A percentile compares a stretch with the other conserved stretches of the same genome.
These are phyloP conservation scores for Anthonomus grandis DNA, from an alignment of 1,140 invertebrate species.

Conservation along the genomic window DNA sequence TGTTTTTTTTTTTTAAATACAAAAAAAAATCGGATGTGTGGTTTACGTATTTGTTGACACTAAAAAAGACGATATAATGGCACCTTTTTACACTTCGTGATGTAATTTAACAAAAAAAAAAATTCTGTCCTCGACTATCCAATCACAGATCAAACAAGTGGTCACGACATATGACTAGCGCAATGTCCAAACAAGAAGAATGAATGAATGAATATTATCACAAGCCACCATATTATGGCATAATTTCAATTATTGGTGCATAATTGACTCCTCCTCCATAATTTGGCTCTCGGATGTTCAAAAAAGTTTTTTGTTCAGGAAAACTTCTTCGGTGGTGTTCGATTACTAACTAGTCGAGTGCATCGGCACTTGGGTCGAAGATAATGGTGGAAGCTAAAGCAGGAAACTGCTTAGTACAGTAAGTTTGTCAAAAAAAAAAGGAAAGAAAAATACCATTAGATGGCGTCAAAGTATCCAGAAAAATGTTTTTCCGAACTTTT, in stretches of 20 bases:
- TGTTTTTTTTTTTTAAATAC: not conserved
- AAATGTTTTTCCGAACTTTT: too few relatives aligned
- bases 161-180: constrained; percentile 48
- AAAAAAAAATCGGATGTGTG: not conserved
- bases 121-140: constrained; percentile 39
- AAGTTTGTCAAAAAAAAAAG: not conserved
- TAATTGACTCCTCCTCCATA: not conserved
- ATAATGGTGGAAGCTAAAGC: constrained; percentile 19
- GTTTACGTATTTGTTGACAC: not conserved
- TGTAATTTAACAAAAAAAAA: not conserved
- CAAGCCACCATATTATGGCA: constrained; percentile 17
- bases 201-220: constrained; percentile 25
- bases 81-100: not conserved
- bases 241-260: constrained; percentile 1
- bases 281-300: constrained; percentile 8
- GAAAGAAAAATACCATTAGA: not conserved
- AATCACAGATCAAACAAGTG: constrained; percentile 49
- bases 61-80: not conserved
- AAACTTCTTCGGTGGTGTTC: not conserved
- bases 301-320: not conserved
- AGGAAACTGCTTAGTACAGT: not conserved
- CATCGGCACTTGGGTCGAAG: constrained; percentile 45
- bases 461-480: too few relatives aligned
- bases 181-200: constrained; percentile 43
- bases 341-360: constrained; percentile 49